phyloP scores from a whole-genome alignment of 2,113 vertebrate genomes.

The Romanogobio albipinnatus region DNA sequence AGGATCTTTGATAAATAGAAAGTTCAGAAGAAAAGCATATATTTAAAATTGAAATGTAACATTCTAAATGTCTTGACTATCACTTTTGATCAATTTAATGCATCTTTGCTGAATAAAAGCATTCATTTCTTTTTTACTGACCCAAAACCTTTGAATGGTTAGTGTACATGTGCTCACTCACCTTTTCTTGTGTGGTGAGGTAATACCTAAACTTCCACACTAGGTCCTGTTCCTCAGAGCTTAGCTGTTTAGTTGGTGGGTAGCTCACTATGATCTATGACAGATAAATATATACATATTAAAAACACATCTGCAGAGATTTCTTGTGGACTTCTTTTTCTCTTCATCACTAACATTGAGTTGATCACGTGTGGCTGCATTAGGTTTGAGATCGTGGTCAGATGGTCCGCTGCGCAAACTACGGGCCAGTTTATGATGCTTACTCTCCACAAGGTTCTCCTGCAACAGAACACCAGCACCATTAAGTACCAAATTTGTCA shows the following conservation, averaged over 20 bases:
- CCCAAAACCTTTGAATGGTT: not conserved
- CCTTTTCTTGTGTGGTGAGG: slow-evolving; percentile 97
- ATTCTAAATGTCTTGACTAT: not conserved
- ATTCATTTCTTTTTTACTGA: not conserved
- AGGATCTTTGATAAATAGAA: too few species aligned
- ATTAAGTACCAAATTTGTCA: not conserved
- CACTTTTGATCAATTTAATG: not conserved
- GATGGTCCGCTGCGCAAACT: slow-evolving; percentile 96
- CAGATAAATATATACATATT: slow-evolving; percentile 43
- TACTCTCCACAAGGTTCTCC: slow-evolving; percentile 99
- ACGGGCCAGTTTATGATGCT: slow-evolving; percentile 97
- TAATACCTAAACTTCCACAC: slow-evolving; percentile 99
- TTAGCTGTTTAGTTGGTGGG: slow-evolving; percentile 95
- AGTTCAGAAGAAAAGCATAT: too few species aligned
- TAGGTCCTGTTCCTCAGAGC: slow-evolving; percentile 95
- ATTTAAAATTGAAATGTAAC: not conserved
- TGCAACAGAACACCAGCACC: slow-evolving; percentile 58
- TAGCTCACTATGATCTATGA: slow-evolving; percentile 96
- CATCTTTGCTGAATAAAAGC: not conserved
- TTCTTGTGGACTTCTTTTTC: not conserved
- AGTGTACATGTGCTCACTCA: slow-evolving; percentile 55
- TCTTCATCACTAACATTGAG: slow-evolving; percentile 79
- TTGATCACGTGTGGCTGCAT: slow-evolving; percentile 94
- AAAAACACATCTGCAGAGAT: not conserved
- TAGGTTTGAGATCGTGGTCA: slow-evolving; percentile 97